Evolutionary conservation across 1,140 invertebrate genomes (phyloP).

Genomic region (Macrotrachela quadricornifera): DNA sequence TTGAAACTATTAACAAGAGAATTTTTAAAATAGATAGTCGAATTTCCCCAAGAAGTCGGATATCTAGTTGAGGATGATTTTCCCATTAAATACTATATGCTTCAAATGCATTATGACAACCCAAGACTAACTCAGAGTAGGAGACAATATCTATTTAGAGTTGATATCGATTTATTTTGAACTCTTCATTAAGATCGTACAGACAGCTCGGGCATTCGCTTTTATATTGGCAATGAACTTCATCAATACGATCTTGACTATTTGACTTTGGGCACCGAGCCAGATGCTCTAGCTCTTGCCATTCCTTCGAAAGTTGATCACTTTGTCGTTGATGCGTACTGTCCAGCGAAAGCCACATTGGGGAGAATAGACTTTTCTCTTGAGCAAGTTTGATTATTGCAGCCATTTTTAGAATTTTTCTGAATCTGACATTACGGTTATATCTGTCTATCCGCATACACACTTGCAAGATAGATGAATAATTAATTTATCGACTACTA

Average conservation of each 20-base stretch:
- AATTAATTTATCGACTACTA: too few relatives aligned
- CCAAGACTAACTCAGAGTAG: background rate
- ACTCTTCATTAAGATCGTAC: background rate
- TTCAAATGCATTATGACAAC: slow-evolving; percentile 8
- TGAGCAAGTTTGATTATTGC: background rate
- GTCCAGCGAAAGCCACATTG: background rate
- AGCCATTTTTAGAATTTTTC: background rate
- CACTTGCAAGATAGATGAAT: too few relatives aligned
- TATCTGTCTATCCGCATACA: slow-evolving; percentile 2
- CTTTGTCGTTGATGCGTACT: background rate
- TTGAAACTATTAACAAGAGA: too few relatives aligned
- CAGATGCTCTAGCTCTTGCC: background rate
- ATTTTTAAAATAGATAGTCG: too few relatives aligned
- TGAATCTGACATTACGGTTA: background rate
- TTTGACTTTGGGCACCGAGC: background rate
- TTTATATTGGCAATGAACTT: background rate
- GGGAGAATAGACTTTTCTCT: too few relatives aligned
- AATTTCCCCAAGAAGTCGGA: background rate
- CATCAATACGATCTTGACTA: background rate
- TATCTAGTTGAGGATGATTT: slow-evolving; percentile 6
- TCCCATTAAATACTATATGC: background rate
- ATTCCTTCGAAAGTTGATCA: slow-evolving; percentile 1
- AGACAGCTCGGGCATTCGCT: background rate
- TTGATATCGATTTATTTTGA: too few relatives aligned
- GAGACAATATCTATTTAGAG: too few relatives aligned